Evolutionary conservation across 2,113 vertebrate species (phyloP).

Genomic region (Clinocottus analis): DNA sequence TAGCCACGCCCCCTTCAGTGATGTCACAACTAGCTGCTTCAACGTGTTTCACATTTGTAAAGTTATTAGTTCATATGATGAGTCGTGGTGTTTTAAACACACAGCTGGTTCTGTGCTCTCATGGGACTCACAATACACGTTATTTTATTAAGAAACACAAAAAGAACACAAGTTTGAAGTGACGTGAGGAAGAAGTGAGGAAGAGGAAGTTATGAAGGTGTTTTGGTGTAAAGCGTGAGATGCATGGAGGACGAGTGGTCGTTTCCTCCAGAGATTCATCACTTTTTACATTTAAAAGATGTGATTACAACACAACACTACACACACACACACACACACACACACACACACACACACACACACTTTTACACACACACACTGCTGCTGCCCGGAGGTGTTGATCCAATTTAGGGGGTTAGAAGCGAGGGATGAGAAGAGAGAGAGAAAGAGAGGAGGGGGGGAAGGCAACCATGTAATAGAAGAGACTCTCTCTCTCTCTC

Average conservation of each 20-base stretch:
- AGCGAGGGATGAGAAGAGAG: conserved; percentile 68
- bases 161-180: too few relatives aligned
- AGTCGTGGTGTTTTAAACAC: too few relatives aligned
- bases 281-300: conserved; percentile 76
- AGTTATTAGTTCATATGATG: not conserved
- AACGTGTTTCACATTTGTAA: not conserved
- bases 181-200: not conserved
- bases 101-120: too few relatives aligned
- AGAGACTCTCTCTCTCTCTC: conserved; percentile 1
- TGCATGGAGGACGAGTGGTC: conserved; percentile 60
- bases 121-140: too few relatives aligned
- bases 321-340: conserved; percentile 50
- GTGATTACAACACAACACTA: conserved; percentile 70
- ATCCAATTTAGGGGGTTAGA: conserved; percentile 74
- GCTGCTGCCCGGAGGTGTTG: conserved; percentile 43
- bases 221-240: conserved; percentile 36
- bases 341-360: not conserved
- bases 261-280: conserved; percentile 71
- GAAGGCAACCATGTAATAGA: conserved; percentile 53
- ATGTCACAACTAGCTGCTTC: not conserved
- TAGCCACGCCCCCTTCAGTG: not conserved
- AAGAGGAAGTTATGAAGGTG: conserved; percentile 32
- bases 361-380: too few relatives aligned
- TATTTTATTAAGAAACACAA: too few relatives aligned
- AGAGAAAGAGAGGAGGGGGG: conserved; percentile 32